Percentiles rank a stretch among this genome's conserved stretches.
These are phyloP conservation scores for Willowsia nigromaculata DNA, from an alignment of 2,888 invertebrate genomes.

Conservation along the genomic window DNA sequence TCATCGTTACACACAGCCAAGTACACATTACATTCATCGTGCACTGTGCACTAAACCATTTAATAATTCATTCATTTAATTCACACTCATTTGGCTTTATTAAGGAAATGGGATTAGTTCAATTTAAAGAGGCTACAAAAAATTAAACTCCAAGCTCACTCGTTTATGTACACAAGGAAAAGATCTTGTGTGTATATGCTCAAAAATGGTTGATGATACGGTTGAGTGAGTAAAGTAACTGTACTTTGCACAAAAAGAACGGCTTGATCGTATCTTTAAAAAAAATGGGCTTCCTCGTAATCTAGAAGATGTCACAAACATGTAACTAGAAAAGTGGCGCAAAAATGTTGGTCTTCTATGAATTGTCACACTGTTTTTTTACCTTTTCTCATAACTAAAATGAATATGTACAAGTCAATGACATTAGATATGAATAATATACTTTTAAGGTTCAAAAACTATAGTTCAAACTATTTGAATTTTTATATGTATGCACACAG, in stretches of 20 bases:
- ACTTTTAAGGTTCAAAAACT: too few relatives aligned
- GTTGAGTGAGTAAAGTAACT: not conserved
- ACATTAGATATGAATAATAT: too few relatives aligned
- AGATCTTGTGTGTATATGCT: not conserved
- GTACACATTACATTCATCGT: not conserved
- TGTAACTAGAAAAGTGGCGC: too few relatives aligned
- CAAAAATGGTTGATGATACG: not conserved
- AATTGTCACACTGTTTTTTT: too few relatives aligned
- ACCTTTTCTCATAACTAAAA: too few relatives aligned
- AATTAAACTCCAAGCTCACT: not conserved
- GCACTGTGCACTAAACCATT: not conserved
- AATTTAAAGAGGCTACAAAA: constrained; percentile 11
- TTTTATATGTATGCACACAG: not conserved
- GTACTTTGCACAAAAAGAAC: not conserved
- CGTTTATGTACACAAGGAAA: not conserved
- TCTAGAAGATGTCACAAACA: not conserved
- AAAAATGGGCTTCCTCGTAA: too few relatives aligned
- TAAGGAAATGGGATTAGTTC: constrained; percentile 53
- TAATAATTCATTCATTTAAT: constrained; percentile 49
- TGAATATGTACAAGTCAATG: too few relatives aligned
- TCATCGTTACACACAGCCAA: not conserved
- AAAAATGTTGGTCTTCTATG: too few relatives aligned
- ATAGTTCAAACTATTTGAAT: too few relatives aligned
- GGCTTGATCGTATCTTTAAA: not conserved
- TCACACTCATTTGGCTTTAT: constrained; percentile 40